Percentiles rank a stretch among this genome's conserved stretches.
Evolutionary conservation across 2,888 invertebrate genomes (phyloP).

Genomic region (Seira musarum): DNA sequence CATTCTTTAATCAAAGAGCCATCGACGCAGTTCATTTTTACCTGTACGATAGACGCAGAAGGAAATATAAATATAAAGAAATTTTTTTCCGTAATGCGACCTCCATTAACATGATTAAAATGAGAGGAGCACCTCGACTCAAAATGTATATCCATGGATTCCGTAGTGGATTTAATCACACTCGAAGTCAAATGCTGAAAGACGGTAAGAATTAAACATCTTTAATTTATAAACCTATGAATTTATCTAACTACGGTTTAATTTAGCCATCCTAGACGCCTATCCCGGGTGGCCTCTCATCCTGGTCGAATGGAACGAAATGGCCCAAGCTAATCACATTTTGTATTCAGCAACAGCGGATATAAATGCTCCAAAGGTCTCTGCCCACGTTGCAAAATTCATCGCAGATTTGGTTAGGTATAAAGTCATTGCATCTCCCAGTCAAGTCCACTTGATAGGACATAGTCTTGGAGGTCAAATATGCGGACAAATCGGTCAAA

Average conservation of each 20-base stretch:
- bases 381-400: not conserved
- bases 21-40: no score
- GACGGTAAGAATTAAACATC: not conserved
- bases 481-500: not conserved
- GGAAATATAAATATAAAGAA: not conserved
- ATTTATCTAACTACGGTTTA: not conserved
- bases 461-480: constrained; percentile 19
- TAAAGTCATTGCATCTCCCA: not conserved
- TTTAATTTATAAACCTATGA: not conserved
- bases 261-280: not conserved
- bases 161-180: not conserved
- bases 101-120: not conserved
- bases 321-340: not conserved
- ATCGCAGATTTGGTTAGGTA: not conserved
- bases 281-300: not conserved
- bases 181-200: not conserved
- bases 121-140: not conserved
- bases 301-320: not conserved
- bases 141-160: constrained; percentile 8
- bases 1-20: no score
- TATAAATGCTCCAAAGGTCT: not conserved
- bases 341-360: not conserved
- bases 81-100: not conserved
- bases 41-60: not conserved
- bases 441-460: not conserved